Base-by-base conservation (phyloP, 2,888 invertebrate species). In the Microchrysa polita region DNA sequence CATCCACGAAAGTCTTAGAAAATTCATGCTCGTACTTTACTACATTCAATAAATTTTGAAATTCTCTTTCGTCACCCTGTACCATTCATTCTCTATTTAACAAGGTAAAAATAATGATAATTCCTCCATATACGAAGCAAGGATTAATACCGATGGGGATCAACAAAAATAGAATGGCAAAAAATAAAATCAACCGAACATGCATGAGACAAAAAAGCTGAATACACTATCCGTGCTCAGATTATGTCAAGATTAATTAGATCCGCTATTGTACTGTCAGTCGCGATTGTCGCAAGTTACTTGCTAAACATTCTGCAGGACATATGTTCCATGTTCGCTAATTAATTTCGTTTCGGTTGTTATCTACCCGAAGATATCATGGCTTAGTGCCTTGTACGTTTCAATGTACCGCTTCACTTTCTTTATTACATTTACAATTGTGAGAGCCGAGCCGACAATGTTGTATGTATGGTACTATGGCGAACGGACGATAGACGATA, bases 191-290 rank as follows among this genome's bases (percentile, higher is more conserved):
- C 27, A 34, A 20, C 52, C 12, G 60, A 48, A 57, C 59, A 48
- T 27, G n/a, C 44, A 59, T 23, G 40, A 16, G 27, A 42, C 55
- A 61, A 40, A 73, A n/a, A 59, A 61, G 27, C 57, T 44, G 65
- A 44, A 65, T 69, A 55, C 69, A 69, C 69, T 69, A 82, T 81
- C 63, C 53, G 80, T 82, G 82, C 82, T 82, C 82, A 82, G 82
- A 82, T 82, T 82, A 82, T 82, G 82, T 82, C 82, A 82, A 82
- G 82, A 82, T 82, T 82, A 82, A 82, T 82, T 82, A 82, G 82
- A 81, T 82, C 81, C 81, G 79, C 82, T 80, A 82, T 82, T 82
- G 82, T 82, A 80, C 81, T 82, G 82, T 82, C 82, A 82, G 82
- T 82, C 74, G 77, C 73, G 77, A 79, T 79, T 80, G 79, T 81